Evolutionary conservation across 1,140 invertebrate species (phyloP), one percentile per base, ranked within the genome.

Genomic region (Drosophila malerkotliana): DNA sequence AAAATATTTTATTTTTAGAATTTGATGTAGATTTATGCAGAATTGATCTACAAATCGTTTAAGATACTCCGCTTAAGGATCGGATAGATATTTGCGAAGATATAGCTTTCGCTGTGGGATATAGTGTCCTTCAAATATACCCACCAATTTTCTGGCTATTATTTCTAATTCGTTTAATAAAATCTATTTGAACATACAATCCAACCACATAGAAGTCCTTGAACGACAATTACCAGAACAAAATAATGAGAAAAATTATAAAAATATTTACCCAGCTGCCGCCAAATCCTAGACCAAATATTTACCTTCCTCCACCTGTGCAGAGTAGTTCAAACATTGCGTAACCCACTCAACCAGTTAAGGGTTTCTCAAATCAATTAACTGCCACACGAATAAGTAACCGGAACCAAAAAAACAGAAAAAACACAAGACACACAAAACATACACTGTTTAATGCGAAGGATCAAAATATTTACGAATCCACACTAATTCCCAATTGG

Each of bases 391-490:
- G 61, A 55, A 68, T 76, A 80, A 80, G 57, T 67, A 61, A 52
- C 69, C 45, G 53, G 59, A 77, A 63, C 53, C 52, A 39, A 62
- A 69, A 32, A 47, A 24, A 24, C 8, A 47, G 21, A 15, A 41
- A 41, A n/a, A 44, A 44, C 41, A 44, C 41, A 71, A 55, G 45
- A 56, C 54, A 76, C 53, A 61, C 52, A 75, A 45, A 45, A 66
- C 68, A 74, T 71, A 55, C 61, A 73, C 58, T 67, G 32, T 61
- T 48, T 81, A 85, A 81, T 78, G 78, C 56, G 52, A 59, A 24
- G 74, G 74, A 88, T 88, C 83, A 88, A 73, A 88, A 88, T 88
- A 88, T 88, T 88, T 88, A 83, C 83, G 66, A 83, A 74, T 79
- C 84, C 72, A 62, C 79, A 76, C 63, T 88, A 88, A 88, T 88